Evolutionary conservation across 37 sponge, comb jelly and placozoan species (phyloP).

Genomic region (Halisarca cf. caerulea): DNA sequence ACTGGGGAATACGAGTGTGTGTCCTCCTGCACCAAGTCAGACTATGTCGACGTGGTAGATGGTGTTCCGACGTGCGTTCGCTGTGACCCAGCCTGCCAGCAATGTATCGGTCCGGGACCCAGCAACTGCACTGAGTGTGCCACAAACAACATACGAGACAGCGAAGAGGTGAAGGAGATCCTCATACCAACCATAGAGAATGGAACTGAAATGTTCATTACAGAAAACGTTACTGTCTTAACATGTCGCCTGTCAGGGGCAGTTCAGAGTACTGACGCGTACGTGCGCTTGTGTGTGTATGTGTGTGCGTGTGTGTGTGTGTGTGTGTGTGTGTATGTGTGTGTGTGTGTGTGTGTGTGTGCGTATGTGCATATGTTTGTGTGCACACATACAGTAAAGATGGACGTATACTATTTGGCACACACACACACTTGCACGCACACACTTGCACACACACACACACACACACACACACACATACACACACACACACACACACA

Average conservation of each 20-base stretch:
- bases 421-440: too few species aligned
- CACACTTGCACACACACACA: too few species aligned
- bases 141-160: neutral
- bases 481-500: too few species aligned
- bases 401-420: too few species aligned
- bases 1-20: neutral
- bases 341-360: neutral
- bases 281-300: too few species aligned
- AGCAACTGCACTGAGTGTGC: slow-evolving; percentile 46
- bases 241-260: neutral
- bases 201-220: neutral
- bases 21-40: neutral
- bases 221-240: neutral
- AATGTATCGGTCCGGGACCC: slow-evolving; percentile 40
- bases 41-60: neutral
- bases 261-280: too few species aligned
- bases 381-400: too few species aligned
- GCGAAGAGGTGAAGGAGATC: neutral
- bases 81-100: neutral
- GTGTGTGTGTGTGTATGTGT: neutral
- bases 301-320: too few species aligned
- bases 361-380: neutral
- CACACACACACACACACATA: too few species aligned
- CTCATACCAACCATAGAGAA: neutral
- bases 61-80: neutral